Base-by-base conservation (phyloP, 2,113 vertebrate genomes). In the Caretta caretta region DNA sequence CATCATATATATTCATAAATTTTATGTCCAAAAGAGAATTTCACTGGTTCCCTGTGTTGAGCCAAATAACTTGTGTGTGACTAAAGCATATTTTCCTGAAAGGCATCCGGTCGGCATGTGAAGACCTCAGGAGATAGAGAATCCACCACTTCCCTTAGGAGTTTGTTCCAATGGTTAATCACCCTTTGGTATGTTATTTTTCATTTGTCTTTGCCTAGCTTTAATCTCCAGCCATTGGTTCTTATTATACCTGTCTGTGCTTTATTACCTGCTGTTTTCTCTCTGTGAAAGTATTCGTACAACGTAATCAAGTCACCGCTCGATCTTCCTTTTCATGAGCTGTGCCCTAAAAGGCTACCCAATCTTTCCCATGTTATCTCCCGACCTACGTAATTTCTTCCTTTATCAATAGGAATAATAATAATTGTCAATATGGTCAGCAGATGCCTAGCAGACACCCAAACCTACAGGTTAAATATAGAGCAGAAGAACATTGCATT, bases 171-270 rank as follows among this genome's bases (percentile, higher is more conserved):
- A 53, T 1, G 57, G 86, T 88, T 92, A 24, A 56, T 91, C 50
- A 42, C 96, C 94, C 0, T 54, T 96, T 93, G 95, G 89, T 88
- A 87, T 87, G 87, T 97, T 2, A 1, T 94, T 96, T 86, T 65
- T 49, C 62, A 81, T 87, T 95, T 72, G 85, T n/a, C 12, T 50
- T 88, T 79, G 93, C 86, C 95, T 96, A 92, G 89, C 90, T 96
- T 97, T 97, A 95, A 95, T 95, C 96, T 95, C 90, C 93, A 92
- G 56, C 11, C 92, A 85, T 79, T 50, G 81, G 80, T 92, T 89
- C 94, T 94, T 24, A 53, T 87, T 90, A 95, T 49, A 86, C 80
- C 76, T 91, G 96, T 88, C 78, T 46, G 87, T 89, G 51, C 88
- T 97, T 95, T 84, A 92, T 94, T 92, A 95, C 90, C 86, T 11